These are phyloP conservation scores for Turnix velox DNA, from an alignment of 2,113 vertebrate species.

Conservation along the genomic window DNA sequence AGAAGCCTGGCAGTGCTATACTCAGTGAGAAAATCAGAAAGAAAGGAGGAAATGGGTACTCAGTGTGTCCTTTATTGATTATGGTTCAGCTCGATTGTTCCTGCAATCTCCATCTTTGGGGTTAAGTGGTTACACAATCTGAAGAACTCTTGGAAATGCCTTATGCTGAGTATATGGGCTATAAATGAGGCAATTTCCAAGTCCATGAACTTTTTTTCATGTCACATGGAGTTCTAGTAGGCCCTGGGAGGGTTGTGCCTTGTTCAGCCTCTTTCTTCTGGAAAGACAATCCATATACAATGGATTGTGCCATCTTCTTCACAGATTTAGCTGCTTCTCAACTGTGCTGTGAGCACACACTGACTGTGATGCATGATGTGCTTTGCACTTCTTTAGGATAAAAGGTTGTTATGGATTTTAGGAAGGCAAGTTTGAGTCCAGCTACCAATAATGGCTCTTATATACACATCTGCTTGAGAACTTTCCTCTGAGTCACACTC, in stretches of 20 bases:
- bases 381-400: background rate
- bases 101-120: background rate
- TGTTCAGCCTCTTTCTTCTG: background rate
- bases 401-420: background rate
- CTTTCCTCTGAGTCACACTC: background rate
- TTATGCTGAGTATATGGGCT: background rate
- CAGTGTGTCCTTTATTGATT: background rate
- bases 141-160: background rate
- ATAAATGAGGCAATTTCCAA: background rate
- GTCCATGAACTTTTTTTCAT: background rate
- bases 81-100: background rate
- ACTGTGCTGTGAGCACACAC: fast-evolving
- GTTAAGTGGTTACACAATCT: background rate
- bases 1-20: background rate
- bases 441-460: background rate
- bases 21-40: background rate
- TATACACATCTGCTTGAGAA: background rate
- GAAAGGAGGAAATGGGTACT: background rate
- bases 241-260: background rate
- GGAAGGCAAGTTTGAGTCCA: background rate
- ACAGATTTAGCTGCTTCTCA: background rate
- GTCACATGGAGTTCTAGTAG: background rate
- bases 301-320: background rate
- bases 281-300: background rate
- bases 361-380: fast-evolving